A percentile compares a stretch with the other conserved stretches of the same genome.
phyloP scores from a whole-genome alignment of 30 jellyfish, hydroid and myxozoan genomes.

The Mastigias papua region DNA sequence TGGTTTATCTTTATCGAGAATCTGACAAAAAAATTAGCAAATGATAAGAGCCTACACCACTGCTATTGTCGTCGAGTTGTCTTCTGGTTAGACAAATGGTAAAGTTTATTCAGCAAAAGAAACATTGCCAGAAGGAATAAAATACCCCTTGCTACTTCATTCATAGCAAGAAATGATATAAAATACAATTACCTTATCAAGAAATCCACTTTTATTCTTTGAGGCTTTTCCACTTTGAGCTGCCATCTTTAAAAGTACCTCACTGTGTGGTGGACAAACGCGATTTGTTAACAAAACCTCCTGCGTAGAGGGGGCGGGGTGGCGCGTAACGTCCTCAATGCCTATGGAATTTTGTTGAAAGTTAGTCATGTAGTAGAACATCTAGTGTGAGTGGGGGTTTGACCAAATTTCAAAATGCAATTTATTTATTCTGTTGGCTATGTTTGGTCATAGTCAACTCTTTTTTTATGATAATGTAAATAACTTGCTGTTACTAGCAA shows the following conservation, averaged over 20 bases:
- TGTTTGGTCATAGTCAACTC: no score
- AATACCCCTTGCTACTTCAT: no score
- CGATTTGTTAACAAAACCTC: background rate
- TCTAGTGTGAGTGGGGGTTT: no score
- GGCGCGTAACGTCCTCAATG: background rate
- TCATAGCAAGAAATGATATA: background rate
- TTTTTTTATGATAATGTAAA: no score
- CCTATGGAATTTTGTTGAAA: background rate
- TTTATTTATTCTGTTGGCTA: no score
- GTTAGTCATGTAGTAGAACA: no score
- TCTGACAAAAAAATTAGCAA: conserved; percentile 2
- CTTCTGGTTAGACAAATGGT: no score
- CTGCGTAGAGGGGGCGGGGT: background rate
- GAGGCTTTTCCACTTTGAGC: conserved; percentile 35
- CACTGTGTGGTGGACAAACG: conserved; percentile 4
- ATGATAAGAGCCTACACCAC: background rate
- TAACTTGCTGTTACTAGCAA: no score
- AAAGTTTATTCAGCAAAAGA: no score
- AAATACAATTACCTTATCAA: conserved; percentile 14
- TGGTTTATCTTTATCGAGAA: conserved; percentile 62
- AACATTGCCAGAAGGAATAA: no score
- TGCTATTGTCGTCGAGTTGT: no score
- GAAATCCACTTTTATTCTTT: conserved; percentile 43
- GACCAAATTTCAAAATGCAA: no score
- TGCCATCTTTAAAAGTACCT: conserved; percentile 36